phyloP scores from a whole-genome alignment of 2,888 invertebrate genomes.

The Dichetophora obliterata region DNA sequence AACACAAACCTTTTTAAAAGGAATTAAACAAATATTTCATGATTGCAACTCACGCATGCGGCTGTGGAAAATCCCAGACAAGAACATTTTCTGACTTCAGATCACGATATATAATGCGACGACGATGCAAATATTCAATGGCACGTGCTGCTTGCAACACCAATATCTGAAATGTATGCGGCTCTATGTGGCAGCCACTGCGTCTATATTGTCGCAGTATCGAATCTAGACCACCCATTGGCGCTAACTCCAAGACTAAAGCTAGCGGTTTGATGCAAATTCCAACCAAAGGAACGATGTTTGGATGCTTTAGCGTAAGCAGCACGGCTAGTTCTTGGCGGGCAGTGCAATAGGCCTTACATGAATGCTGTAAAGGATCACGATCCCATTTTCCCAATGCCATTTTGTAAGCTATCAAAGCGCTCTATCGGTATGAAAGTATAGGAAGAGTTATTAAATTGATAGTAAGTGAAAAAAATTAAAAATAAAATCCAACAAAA shows the following conservation, averaged over 20 bases:
- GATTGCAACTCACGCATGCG: conserved; percentile 69
- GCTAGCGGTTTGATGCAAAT: conserved; percentile 91
- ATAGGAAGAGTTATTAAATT: conserved; percentile 19
- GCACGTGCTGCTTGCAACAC: conserved; percentile 94
- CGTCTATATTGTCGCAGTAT: conserved; percentile 87
- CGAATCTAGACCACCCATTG: conserved; percentile 87
- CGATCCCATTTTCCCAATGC: conserved; percentile 92
- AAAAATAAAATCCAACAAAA: too few species aligned
- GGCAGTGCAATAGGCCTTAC: conserved; percentile 96
- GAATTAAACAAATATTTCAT: not conserved
- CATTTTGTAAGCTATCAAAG: conserved; percentile 72
- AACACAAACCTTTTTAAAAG: too few species aligned
- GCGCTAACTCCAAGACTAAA: conserved; percentile 90
- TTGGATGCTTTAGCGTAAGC: conserved; percentile 85
- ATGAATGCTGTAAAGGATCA: conserved; percentile 91
- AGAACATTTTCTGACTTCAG: conserved; percentile 95
- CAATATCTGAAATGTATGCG: conserved; percentile 85
- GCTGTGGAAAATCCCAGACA: conserved; percentile 95
- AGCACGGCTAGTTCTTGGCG: conserved; percentile 94
- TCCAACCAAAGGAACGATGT: conserved; percentile 93
- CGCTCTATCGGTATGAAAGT: conserved; percentile 57
- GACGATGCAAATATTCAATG: conserved; percentile 93
- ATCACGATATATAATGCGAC: conserved; percentile 87
- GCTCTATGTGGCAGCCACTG: conserved; percentile 85
- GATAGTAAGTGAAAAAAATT: conserved; percentile 11